Evolutionary conservation across 2,113 vertebrate species (phyloP).

Genomic region (Anarhynchus alexandrinus): DNA sequence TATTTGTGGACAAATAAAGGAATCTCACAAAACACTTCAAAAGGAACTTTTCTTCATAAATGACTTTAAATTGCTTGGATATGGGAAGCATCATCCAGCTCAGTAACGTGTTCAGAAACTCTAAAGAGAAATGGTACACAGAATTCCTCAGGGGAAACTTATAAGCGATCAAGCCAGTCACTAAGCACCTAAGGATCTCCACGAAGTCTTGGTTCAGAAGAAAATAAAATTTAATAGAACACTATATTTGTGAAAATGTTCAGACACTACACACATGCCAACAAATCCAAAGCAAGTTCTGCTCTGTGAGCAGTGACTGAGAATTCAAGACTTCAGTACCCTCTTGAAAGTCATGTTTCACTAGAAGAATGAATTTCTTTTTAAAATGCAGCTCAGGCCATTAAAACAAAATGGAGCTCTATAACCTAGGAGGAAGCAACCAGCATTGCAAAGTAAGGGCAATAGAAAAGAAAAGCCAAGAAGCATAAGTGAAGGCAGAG

Average conservation of each 20-base stretch:
- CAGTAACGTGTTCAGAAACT: not conserved
- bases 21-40: not conserved
- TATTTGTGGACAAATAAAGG: not conserved
- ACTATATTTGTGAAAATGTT: not conserved
- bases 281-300: not conserved
- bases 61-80: not conserved
- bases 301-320: not conserved
- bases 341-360: not conserved
- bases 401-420: not conserved
- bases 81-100: not conserved
- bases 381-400: not conserved
- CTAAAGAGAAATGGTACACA: not conserved
- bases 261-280: not conserved
- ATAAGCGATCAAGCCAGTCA: not conserved
- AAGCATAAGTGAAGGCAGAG: not conserved
- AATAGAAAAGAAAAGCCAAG: not conserved
- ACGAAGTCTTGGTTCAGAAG: not conserved
- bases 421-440: not conserved
- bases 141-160: not conserved
- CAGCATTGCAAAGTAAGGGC: not conserved
- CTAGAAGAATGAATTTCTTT: not conserved
- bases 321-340: not conserved
- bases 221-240: not conserved
- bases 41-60: not conserved
- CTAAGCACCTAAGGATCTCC: not conserved